Conservation (phyloP, 2,888 invertebrate species). For the Drosophila kanekoi region DNA sequence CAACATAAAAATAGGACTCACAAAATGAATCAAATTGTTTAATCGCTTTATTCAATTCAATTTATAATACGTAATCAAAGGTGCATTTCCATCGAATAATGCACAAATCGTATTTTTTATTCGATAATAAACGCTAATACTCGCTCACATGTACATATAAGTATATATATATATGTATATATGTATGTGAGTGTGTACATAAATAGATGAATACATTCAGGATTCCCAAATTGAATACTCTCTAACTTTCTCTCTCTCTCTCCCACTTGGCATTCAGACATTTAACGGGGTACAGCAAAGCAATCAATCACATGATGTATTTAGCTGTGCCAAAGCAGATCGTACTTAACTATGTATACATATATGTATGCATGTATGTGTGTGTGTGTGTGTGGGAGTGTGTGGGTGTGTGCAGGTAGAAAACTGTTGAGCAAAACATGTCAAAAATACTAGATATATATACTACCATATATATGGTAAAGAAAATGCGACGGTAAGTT, state of each 20-base stretch:
- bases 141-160: conserved; percentile 22
- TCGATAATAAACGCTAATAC: conserved; percentile 56
- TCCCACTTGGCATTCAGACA: conserved; percentile 30
- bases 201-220: conserved; percentile 27
- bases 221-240: conserved; percentile 37
- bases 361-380: conserved; percentile 14
- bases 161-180: conserved; percentile 19
- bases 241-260: conserved; percentile 2
- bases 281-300: conserved; percentile 56
- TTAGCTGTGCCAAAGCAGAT: conserved; percentile 56
- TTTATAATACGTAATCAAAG: conserved; percentile 63
- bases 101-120: conserved; percentile 65
- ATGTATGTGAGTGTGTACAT: conserved; percentile 18
- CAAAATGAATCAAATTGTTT: conserved; percentile 27
- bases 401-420: conserved; percentile 40
- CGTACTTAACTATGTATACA: conserved; percentile 33
- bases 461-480: conserved; percentile 27
- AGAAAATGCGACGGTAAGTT: conserved; percentile 55
- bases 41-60: conserved; percentile 67
- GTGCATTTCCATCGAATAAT: conserved; percentile 62
- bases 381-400: conserved; percentile 14
- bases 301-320: conserved; percentile 77
- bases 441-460: conserved; percentile 57
- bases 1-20: neutral
- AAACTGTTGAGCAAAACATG: conserved; percentile 54